Evolutionary conservation across 2,888 invertebrate species (phyloP), one percentile per base, ranked within the genome.

Genomic region (Lithophane semibrunnea): DNA sequence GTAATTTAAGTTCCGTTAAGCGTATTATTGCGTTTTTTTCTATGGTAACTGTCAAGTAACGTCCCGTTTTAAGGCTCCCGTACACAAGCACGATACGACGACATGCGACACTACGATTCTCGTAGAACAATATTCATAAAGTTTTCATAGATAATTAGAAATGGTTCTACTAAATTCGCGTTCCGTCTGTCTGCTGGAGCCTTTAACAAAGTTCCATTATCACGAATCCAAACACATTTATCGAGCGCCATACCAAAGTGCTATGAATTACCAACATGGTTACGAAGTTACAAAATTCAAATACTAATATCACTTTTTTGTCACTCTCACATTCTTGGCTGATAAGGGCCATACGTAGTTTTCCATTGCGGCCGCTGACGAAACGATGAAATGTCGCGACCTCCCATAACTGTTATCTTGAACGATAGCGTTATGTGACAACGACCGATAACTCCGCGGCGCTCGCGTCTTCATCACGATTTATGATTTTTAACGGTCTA

Each of bases 331-430:
- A 89, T 88, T 89, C 89, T 81, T 84, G 63, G 13, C 44, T 79
- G 89, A 86, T 86, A 89, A 87, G 78, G 75, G 9, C 58, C 18
- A 76, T 78, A 77, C 44, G 84, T 88, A 86, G 83, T 84, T 90
- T 77, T 89, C 90, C 90, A 87, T 80, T 81, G 73, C 79, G 68
- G 42, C 18, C 67, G 63, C 75, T 81, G 86, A 88, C 88, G 89
- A 85, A 88, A 90, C 79, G 86, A 79, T 75, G 79, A 85, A 88
- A 86, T 87, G 90, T 90, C 91, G 89, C 88, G 92, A 92, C 92
- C 93, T 91, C 91, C 91, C 91, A 91, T 93, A 89, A 81, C 65
- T 79, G 89, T 90, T 93, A 93, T 93, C 94, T 80, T 73, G 86
- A 75, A 86, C 90, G 91, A 91, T 91, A 90, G 88, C 86, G 86